Evolutionary conservation across 2,888 invertebrate genomes (phyloP).

Genomic region (Clistopyga incitator): DNA sequence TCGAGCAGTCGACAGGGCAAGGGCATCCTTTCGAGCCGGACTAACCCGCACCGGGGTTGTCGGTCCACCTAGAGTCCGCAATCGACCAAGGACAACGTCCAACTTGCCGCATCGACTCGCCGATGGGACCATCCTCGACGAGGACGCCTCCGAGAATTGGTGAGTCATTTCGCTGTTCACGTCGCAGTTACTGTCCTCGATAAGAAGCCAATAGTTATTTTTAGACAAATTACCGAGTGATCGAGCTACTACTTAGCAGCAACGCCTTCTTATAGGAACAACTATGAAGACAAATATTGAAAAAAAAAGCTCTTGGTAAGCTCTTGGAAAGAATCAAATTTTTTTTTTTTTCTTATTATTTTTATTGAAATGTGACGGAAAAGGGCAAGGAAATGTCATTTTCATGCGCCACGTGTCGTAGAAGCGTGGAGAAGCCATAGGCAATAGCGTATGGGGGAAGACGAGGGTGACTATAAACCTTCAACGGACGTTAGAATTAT

Average conservation of each 20-base stretch:
- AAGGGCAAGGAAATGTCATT: conserved; percentile 7
- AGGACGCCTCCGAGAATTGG: conserved; percentile 85
- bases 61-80: conserved; percentile 81
- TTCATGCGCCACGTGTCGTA: conserved; percentile 14
- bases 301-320: no score
- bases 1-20: conserved; percentile 86
- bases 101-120: conserved; percentile 87
- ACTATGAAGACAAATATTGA: no score
- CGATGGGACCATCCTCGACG: conserved; percentile 87
- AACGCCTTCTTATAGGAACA: neutral
- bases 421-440: conserved; percentile 15
- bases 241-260: neutral
- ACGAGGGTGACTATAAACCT: conserved; percentile 26
- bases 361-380: neutral
- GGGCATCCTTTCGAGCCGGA: conserved; percentile 87
- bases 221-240: neutral
- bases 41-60: conserved; percentile 82
- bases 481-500: conserved; percentile 55
- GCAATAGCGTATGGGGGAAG: conserved; percentile 17
- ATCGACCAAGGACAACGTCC: conserved; percentile 85
- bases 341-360: no score
- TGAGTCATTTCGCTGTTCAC: conserved; percentile 69
- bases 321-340: no score
- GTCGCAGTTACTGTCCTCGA: neutral
- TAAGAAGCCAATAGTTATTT: neutral